Percentiles rank a stretch among this genome's conserved stretches.
Evolutionary conservation across 2,797 vertebrate genomes (phyloP).

Genomic region (Meda fulgida): DNA sequence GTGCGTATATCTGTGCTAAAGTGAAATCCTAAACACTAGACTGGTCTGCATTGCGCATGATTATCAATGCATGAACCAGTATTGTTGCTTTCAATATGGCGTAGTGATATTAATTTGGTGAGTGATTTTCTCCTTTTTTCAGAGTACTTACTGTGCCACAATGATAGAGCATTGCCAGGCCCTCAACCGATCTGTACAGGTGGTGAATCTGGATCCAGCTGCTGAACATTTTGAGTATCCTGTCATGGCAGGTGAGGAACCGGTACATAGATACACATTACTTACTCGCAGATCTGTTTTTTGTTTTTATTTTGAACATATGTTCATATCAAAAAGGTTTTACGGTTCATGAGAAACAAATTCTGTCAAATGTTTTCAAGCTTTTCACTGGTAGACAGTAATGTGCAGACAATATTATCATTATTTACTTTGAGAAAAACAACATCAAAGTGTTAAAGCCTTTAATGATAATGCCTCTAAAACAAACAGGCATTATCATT

Average conservation of each 20-base stretch:
- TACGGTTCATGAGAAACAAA: background rate
- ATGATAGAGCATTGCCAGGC: constrained; percentile 88
- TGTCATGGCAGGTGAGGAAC: constrained; percentile 88
- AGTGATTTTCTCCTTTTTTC: constrained; percentile 38
- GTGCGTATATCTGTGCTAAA: background rate
- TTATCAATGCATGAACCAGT: background rate
- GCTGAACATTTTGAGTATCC: constrained; percentile 92
- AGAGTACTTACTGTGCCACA: constrained; percentile 97
- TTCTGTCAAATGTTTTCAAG: background rate
- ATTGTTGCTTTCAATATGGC: background rate
- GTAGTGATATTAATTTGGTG: background rate
- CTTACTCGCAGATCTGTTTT: no score
- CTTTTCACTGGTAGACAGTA: background rate
- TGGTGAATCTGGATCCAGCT: constrained; percentile 95
- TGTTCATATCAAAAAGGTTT: background rate
- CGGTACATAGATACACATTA: background rate
- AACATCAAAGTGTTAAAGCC: background rate
- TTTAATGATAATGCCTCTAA: no score
- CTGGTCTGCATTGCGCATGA: background rate
- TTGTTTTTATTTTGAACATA: no score
- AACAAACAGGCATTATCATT: background rate
- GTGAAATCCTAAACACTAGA: background rate
- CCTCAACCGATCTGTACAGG: constrained; percentile 89
- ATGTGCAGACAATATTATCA: background rate
- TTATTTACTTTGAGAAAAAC: background rate